Percentiles rank a stretch among this genome's conserved stretches.
These are phyloP conservation scores for Masnerella sp. DNA, from an alignment of 2,888 invertebrate genomes.

Conservation along the genomic window DNA sequence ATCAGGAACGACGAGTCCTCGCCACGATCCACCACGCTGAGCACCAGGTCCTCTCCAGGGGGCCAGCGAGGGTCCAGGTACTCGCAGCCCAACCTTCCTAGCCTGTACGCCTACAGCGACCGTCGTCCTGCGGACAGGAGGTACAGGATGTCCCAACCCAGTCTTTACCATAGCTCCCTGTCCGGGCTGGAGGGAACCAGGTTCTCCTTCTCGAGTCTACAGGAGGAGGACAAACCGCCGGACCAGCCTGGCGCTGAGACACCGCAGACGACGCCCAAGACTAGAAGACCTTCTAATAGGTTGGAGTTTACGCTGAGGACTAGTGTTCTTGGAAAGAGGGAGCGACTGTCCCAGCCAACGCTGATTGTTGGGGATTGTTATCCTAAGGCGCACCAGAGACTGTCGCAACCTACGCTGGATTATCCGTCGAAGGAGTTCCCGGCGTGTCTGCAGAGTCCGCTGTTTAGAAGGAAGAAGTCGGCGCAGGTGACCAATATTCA, in stretches of 20 bases:
- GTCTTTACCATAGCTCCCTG: constrained; percentile 68
- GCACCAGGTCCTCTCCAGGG: constrained; percentile 68
- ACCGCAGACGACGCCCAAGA: constrained; percentile 33
- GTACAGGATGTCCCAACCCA: constrained; percentile 73
- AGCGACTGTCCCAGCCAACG: constrained; percentile 73
- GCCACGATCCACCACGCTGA: constrained; percentile 67
- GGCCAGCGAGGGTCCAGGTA: constrained; percentile 71
- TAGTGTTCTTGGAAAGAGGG: constrained; percentile 64
- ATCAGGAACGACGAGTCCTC: constrained; percentile 69
- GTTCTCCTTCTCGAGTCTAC: constrained; percentile 71
- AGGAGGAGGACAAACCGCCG: constrained; percentile 56
- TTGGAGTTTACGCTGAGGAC: constrained; percentile 42
- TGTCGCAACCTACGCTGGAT: constrained; percentile 72
- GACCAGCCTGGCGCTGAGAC: constrained; percentile 24
- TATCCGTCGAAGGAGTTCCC: constrained; percentile 59
- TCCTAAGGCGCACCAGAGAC: constrained; percentile 71
- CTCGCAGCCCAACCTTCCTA: constrained; percentile 73
- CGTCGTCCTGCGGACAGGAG: constrained; percentile 69
- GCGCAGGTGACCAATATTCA: constrained; percentile 52
- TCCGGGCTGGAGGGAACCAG: constrained; percentile 63
- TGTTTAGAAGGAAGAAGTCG: constrained; percentile 68
- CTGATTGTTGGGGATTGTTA: constrained; percentile 72
- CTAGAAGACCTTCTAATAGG: constrained; percentile 44
- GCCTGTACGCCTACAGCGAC: constrained; percentile 69
- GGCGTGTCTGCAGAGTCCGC: constrained; percentile 63